Conservation (phyloP, 2,113 vertebrate genomes). For the Platichthys stellatus region DNA sequence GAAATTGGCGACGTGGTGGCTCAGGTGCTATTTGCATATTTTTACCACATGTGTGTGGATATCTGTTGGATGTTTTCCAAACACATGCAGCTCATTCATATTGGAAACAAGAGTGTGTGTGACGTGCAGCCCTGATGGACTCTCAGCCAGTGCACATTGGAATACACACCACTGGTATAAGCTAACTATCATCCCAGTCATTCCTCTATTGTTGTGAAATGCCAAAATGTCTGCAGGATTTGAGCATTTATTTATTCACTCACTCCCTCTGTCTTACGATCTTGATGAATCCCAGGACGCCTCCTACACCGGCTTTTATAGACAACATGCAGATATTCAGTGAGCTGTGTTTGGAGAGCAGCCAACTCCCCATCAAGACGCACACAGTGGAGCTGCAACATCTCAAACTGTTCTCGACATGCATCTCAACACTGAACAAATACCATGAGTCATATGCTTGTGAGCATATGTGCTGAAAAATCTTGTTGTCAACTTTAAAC, state of each 20-base stretch:
- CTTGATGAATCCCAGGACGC: slow-evolving; percentile 33
- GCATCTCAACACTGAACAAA: neutral
- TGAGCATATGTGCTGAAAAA: too few relatives aligned
- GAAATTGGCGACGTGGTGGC: slow-evolving; percentile 15
- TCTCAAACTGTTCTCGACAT: neutral
- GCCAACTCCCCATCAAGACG: slow-evolving; percentile 27
- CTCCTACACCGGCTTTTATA: slow-evolving; percentile 40
- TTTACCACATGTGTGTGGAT: slow-evolving; percentile 7
- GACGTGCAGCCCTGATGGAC: neutral
- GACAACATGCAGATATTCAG: slow-evolving; percentile 32
- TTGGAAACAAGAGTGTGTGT: neutral
- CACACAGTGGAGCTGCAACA: slow-evolving; percentile 18
- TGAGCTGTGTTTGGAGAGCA: slow-evolving; percentile 35
- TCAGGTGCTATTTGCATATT: slow-evolving; percentile 34
- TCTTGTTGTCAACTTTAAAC: too few relatives aligned
- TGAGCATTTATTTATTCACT: slow-evolving; percentile 43
- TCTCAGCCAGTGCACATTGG: slow-evolving; percentile 7
- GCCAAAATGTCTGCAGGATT: slow-evolving; percentile 39
- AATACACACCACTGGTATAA: slow-evolving; percentile 42
- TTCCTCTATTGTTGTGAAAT: slow-evolving; percentile 57
- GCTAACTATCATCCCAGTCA: slow-evolving; percentile 40
- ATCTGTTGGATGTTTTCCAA: slow-evolving; percentile 52
- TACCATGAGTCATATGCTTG: neutral
- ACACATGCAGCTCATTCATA: slow-evolving; percentile 28
- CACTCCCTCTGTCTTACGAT: slow-evolving; percentile 38